These are phyloP conservation scores for Manacus vitellinus DNA, from an alignment of 2,113 vertebrate species.

Conservation along the genomic window DNA sequence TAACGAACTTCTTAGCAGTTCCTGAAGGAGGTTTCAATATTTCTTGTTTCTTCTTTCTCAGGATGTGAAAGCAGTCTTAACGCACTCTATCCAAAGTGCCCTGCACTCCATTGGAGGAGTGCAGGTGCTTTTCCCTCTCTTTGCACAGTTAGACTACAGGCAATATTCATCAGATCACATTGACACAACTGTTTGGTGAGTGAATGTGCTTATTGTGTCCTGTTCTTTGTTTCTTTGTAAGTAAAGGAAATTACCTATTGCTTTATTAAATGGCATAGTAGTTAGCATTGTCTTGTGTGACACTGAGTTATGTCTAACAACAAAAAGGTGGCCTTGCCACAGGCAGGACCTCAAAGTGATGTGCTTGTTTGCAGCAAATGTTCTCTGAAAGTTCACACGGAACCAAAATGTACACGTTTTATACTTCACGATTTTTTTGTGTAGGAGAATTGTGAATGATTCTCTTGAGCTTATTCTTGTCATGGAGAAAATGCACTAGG, in stretches of 20 bases:
- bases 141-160: conserved; percentile 93
- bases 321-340: not conserved
- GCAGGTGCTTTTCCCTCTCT: conserved; percentile 96
- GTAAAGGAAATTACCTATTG: not conserved
- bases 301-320: not conserved
- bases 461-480: not conserved
- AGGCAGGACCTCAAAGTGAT: not conserved
- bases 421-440: not conserved
- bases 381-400: not conserved
- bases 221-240: not conserved
- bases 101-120: conserved; percentile 97
- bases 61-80: conserved; percentile 98
- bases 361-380: not conserved
- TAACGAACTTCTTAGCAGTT: not conserved
- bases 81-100: conserved; percentile 96
- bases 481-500: not conserved
- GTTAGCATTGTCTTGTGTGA: not conserved
- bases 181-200: conserved; percentile 93
- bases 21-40: not conserved
- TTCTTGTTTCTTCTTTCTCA: conserved; percentile 61
- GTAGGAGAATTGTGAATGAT: not conserved
- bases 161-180: conserved; percentile 87
- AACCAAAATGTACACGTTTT: not conserved
- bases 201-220: not conserved
- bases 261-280: not conserved